phyloP scores from a whole-genome alignment of 2,113 vertebrate genomes.

The Symphodus melops region DNA sequence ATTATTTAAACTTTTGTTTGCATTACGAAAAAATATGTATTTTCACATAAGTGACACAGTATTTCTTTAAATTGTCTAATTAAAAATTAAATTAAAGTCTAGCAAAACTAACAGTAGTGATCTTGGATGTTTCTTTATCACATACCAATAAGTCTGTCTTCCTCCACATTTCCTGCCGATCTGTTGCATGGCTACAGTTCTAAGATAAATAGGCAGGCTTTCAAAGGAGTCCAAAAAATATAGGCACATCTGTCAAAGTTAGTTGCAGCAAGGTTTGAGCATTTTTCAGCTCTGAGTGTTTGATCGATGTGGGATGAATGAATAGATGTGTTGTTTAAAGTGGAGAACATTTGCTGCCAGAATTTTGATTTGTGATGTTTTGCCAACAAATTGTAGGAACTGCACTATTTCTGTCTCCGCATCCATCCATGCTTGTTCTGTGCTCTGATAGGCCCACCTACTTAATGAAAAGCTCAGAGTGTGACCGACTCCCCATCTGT shows the following conservation, averaged over 20 bases:
- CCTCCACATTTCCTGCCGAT: slow-evolving; percentile 8
- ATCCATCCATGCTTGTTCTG: neutral
- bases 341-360: slow-evolving; percentile 30
- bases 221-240: slow-evolving; percentile 38
- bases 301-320: slow-evolving; percentile 32
- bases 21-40: no score
- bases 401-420: slow-evolving; percentile 20
- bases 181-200: slow-evolving; percentile 24
- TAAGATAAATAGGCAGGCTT: slow-evolving; percentile 47
- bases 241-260: slow-evolving; percentile 36
- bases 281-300: slow-evolving; percentile 27
- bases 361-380: slow-evolving; percentile 42
- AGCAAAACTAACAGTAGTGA: neutral
- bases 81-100: no score
- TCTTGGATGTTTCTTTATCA: neutral
- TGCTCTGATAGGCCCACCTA: slow-evolving; percentile 21
- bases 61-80: neutral
- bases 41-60: no score
- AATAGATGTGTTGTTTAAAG: slow-evolving; percentile 46
- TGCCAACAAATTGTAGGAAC: slow-evolving; percentile 17
- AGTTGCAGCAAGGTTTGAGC: slow-evolving; percentile 25
- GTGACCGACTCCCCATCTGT: slow-evolving; percentile 40
- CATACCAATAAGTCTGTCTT: neutral
- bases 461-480: slow-evolving; percentile 42
- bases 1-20: no score